These are phyloP conservation scores for Oophaga pumilio DNA, from an alignment of 2,113 vertebrate species.

Conservation along the genomic window DNA sequence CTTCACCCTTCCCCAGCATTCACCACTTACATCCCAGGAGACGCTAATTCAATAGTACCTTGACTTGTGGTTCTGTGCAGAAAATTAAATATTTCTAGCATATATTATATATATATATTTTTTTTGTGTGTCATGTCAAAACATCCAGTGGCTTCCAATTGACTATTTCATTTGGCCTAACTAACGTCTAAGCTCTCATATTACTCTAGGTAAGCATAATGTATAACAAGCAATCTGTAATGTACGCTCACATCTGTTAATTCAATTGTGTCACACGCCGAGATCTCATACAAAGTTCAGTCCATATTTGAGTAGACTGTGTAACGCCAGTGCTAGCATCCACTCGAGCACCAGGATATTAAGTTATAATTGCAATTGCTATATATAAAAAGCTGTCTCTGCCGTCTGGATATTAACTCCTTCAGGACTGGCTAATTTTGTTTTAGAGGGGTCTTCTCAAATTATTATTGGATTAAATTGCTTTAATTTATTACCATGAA, in stretches of 20 bases:
- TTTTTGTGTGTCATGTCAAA: constrained; percentile 19
- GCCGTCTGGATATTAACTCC: no score
- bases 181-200: constrained; percentile 24
- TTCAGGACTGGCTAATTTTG: no score
- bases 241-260: constrained; percentile 25
- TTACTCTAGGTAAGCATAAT: constrained; percentile 43
- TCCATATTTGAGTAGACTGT: background rate
- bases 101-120: background rate
- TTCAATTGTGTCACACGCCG: constrained; percentile 25
- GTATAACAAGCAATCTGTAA: constrained; percentile 24
- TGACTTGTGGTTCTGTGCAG: constrained; percentile 15
- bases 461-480: no score
- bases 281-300: background rate
- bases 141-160: constrained; percentile 35
- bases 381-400: background rate
- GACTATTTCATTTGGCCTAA: constrained; percentile 42
- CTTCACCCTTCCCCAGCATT: constrained; percentile 31
- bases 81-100: constrained; percentile 22
- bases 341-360: background rate
- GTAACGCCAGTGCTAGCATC: background rate
- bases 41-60: constrained; percentile 22
- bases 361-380: background rate
- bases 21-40: constrained; percentile 43
- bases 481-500: no score
- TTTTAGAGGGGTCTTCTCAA: no score